Evolutionary conservation across 2,888 invertebrate genomes (phyloP), one percentile per base, ranked within the genome.

Genomic region (Cyrtodaria siliqua): DNA sequence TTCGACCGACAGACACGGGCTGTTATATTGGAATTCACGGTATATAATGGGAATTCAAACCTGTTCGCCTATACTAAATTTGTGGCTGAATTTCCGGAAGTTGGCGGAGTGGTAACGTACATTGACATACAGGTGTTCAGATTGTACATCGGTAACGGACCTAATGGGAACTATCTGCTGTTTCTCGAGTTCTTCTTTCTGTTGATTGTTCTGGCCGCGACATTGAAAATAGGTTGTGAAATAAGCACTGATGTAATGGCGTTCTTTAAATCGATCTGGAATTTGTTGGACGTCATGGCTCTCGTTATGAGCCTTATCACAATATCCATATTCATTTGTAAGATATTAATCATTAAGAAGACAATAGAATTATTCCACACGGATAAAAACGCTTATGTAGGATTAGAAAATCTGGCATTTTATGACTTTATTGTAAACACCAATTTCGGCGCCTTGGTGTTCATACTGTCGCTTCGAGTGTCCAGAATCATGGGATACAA

Each of bases 401-500:
- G 92, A 75, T 91, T 93, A 67, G 91, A 80, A 70, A 73, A 80
- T 20, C 59, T 93, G 8, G 91, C 91, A 2, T 80, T 90, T 16
- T 92, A 93, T 81, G 93, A 94, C 76, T 92, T 93, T 71, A 70
- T 91, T 2, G 83, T 82, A 27, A 86, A 85, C 42, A 76, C 76
- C 16, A 53, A 84, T n/a, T 62, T 80, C 49, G 85, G 84, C 14
- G 67, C 79, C 16, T 59, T 87, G 2, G 85, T 87, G 14, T 89
- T 87, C 62, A 56, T 86, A 14, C 64, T 82, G 44, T 85, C 87
- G 0, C 29, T 87, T 20, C 82, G 89, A 12, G 79, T 89, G 26
- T 84, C 87, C 6, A 74, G 85, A 12, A 89, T 94, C 60, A 87
- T 94, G 33, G 91, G 93, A 66, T 94, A 94, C 89, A 94, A 94